Evolutionary conservation across 2,113 vertebrate genomes (phyloP).

Genomic region (Oreocharis arfaki): DNA sequence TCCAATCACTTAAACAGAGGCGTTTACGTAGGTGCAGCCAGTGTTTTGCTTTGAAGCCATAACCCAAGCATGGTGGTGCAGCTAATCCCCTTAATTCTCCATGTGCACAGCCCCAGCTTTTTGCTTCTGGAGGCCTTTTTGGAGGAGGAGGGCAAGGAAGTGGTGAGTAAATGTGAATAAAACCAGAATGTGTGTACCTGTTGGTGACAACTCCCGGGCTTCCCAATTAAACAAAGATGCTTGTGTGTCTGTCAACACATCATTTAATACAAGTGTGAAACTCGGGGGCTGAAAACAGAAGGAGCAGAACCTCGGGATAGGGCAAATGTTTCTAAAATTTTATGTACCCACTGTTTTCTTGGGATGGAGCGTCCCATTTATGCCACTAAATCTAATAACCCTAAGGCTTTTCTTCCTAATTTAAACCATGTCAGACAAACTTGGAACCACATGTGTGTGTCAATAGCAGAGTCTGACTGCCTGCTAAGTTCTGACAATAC

Average conservation of each 20-base stretch:
- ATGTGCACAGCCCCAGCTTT: background rate
- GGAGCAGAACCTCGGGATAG: background rate
- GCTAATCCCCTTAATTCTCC: slow-evolving; percentile 55
- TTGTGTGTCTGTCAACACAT: background rate
- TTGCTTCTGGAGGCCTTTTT: background rate
- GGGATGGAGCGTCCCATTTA: background rate
- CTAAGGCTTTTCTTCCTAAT: background rate
- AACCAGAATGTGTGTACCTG: background rate
- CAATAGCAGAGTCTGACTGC: background rate
- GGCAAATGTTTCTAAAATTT: background rate
- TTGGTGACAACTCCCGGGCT: background rate
- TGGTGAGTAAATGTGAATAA: background rate
- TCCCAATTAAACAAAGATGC: background rate
- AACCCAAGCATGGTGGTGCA: background rate
- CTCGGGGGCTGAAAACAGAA: background rate
- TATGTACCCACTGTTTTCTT: background rate
- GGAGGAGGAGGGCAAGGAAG: background rate
- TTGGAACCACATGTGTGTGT: background rate
- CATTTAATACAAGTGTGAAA: background rate
- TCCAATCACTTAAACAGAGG: slow-evolving; percentile 49
- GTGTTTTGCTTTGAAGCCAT: slow-evolving; percentile 28
- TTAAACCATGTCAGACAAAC: background rate
- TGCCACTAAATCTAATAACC: background rate
- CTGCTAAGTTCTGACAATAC: background rate
- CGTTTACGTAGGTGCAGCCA: slow-evolving; percentile 30